These are phyloP conservation scores for Anseranas semipalmata DNA, from an alignment of 2,113 vertebrate genomes.

Conservation along the genomic window DNA sequence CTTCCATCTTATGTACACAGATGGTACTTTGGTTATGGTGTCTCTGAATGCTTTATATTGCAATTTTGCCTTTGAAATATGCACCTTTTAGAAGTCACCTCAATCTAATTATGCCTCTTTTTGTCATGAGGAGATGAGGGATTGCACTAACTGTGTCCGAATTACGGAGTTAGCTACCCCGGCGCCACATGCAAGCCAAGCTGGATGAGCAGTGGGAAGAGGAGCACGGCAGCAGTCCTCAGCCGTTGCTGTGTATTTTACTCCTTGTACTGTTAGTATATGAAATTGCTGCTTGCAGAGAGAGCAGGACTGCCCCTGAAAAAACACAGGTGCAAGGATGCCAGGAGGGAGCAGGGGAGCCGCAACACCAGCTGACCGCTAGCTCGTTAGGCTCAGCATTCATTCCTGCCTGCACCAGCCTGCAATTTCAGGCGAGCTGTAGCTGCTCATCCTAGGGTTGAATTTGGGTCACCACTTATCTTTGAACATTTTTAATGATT, in stretches of 20 bases:
- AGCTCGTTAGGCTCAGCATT: not conserved
- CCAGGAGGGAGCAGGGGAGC: not conserved
- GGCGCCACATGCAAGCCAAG: not conserved
- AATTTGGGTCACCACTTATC: not conserved
- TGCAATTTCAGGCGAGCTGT: not conserved
- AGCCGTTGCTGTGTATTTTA: not conserved
- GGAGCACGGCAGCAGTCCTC: not conserved
- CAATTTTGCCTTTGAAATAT: slow-evolving; percentile 19
- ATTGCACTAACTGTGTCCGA: not conserved
- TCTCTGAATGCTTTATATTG: slow-evolving; percentile 4
- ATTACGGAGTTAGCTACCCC: not conserved
- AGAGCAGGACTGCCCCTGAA: not conserved
- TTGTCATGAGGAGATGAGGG: slow-evolving; percentile 10
- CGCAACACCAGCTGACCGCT: not conserved
- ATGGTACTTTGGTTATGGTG: not conserved
- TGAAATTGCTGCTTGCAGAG: not conserved
- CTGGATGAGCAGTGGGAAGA: not conserved
- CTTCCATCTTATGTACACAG: not conserved
- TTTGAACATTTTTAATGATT: not conserved
- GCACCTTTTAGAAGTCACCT: not conserved
- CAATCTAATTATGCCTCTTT: slow-evolving; percentile 16
- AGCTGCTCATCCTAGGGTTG: not conserved
- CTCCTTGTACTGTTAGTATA: not conserved
- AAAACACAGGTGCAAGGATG: not conserved
- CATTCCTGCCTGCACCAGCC: accelerated